Conservation (phyloP, 2,797 vertebrate species). For the Tinamus major region DNA sequence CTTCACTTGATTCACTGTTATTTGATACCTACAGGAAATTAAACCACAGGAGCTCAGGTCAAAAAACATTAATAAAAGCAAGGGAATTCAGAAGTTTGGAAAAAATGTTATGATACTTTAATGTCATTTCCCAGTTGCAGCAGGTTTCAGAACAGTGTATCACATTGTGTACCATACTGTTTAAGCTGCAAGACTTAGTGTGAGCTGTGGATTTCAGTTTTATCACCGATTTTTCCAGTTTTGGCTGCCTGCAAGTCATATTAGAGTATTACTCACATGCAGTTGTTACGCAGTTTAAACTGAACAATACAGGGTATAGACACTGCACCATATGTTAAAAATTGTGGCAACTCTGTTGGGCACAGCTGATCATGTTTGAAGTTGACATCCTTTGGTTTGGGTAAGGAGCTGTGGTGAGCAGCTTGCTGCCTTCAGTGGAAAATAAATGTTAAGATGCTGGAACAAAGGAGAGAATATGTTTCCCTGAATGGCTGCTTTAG, state of each 20-base stretch:
- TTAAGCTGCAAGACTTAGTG: neutral
- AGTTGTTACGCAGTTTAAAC: neutral
- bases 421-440: slow-evolving; percentile 21
- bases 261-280: neutral
- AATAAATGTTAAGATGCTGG: neutral
- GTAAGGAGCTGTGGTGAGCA: slow-evolving; percentile 28
- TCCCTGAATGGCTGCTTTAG: neutral
- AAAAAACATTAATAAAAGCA: slow-evolving; percentile 69
- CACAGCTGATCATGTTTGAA: slow-evolving; percentile 52
- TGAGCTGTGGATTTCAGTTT: neutral
- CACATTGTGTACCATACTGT: neutral
- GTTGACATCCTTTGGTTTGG: slow-evolving; percentile 22
- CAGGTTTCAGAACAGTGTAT: neutral
- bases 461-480: slow-evolving; percentile 29
- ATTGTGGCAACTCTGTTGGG: slow-evolving; percentile 51
- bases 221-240: neutral
- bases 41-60: slow-evolving; percentile 65
- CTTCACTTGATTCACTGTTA: slow-evolving; percentile 74
- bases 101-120: neutral
- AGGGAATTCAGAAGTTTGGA: slow-evolving; percentile 46
- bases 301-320: neutral
- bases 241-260: neutral
- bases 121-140: neutral
- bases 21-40: slow-evolving; percentile 80
- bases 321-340: slow-evolving; percentile 60